Evolutionary conservation across 2,797 vertebrate species (phyloP).

Genomic region (Spinibarbus caldwelli): DNA sequence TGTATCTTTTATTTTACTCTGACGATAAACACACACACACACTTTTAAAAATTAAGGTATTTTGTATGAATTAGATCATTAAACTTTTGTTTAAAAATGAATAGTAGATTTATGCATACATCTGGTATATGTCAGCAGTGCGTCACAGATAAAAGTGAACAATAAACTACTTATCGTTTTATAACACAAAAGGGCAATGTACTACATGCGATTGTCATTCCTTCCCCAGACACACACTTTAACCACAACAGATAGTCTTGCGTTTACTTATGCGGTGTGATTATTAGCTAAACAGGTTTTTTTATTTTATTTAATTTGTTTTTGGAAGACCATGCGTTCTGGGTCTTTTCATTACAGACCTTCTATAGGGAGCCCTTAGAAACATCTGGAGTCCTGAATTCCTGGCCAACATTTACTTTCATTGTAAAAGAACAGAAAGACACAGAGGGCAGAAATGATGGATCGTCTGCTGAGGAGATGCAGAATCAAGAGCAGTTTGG

Average conservation of each 20-base stretch:
- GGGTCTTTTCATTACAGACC: neutral
- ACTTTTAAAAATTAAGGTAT: neutral
- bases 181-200: slow-evolving; percentile 45
- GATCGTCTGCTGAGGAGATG: slow-evolving; percentile 71
- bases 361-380: neutral
- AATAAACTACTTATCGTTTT: slow-evolving; percentile 33
- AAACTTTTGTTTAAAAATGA: neutral
- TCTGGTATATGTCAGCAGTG: neutral
- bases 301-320: no score
- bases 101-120: neutral
- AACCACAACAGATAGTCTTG: neutral
- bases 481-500: slow-evolving; percentile 68
- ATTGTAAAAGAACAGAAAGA: neutral
- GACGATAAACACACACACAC: neutral
- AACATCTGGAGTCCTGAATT: neutral
- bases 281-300: neutral
- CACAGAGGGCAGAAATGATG: slow-evolving; percentile 55
- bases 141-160: slow-evolving; percentile 28
- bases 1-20: neutral
- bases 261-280: neutral
- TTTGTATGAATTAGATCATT: neutral
- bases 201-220: neutral
- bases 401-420: neutral
- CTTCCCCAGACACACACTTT: neutral
- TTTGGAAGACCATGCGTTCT: no score